Base-by-base conservation (phyloP, 64 coral and sea anemone species). In the Stichodactyla helianthus region DNA sequence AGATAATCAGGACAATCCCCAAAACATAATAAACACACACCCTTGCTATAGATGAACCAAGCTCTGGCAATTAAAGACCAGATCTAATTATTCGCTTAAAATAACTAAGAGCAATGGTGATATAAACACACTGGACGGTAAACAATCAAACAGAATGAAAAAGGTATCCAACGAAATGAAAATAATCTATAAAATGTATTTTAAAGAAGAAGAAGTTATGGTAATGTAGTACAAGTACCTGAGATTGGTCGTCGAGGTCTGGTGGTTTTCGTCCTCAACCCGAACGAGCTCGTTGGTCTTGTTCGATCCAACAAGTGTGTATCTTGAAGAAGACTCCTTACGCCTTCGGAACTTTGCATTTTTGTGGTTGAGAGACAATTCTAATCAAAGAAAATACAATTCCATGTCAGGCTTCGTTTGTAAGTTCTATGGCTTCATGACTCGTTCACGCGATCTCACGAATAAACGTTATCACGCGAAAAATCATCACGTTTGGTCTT, bases 301-400 rank as follows among this genome's bases (percentile, higher is more conserved):
- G 77, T 18, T 86, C 56, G 28, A 63, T 80, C 79, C 52, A 92
- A 77, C 54, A 92, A 83, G 80, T 92, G 90, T 5, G 76, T 55
- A 77, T 92, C 90, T 61, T 92, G 90, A 27, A 92, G 78, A 61
- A 92, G 84, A 70, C 62, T 65, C 52, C 27, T 83, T 1, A 92
- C 90, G 20, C 84, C 90, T 26, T 86, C 85, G 22, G 90, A 92
- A 26, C 90, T 92, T n/a, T 92, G 90, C 90, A 92, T 92, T 22
- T 92, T 53, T 60, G n/a, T 31, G 23, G 7, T 74, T 11, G 26
- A 74, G 11, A 26, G 27, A 74, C 10, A 19, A 74, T 60, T 17
- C 19, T n/a, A 4, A 20, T 20, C 6, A n/a, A 65, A 65, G 8
- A 10, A 74, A 74, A 11, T 31, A 6, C 17, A 9, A 27, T 11